Conservation (phyloP, 1,140 invertebrate genomes). For the Drosophila chauvacae region DNA sequence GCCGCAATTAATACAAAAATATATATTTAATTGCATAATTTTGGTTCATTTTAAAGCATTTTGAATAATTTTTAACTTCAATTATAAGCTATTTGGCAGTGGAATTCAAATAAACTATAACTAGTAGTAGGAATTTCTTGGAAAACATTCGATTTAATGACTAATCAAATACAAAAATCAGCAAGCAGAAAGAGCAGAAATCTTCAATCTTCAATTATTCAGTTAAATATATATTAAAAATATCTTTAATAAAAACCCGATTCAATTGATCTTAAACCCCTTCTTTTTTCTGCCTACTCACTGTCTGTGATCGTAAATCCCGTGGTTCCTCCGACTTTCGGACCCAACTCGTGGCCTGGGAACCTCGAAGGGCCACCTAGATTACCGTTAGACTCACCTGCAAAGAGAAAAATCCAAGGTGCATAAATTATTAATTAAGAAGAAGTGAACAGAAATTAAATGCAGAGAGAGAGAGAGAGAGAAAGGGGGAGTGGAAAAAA, state of each 20-base stretch:
- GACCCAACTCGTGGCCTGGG: conserved; percentile 24
- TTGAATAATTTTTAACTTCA: no score
- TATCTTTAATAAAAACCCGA: background rate
- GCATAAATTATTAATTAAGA: conserved; percentile 76
- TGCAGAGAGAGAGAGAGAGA: conserved; percentile 2
- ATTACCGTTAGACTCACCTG: conserved; percentile 75
- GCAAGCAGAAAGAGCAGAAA: no score
- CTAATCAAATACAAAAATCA: no score
- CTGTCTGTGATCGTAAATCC: conserved; percentile 1
- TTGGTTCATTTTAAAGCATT: no score
- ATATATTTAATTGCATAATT: no score
- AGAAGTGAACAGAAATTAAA: conserved; percentile 7
- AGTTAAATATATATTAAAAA: background rate
- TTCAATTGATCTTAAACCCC: background rate
- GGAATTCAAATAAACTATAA: no score
- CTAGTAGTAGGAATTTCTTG: no score
- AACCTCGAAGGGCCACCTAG: conserved; percentile 10
- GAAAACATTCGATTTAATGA: no score
- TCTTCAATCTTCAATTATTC: background rate
- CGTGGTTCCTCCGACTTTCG: background rate
- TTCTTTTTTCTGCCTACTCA: conserved; percentile 13
- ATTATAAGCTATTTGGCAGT: no score
- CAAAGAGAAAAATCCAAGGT: conserved; percentile 41
- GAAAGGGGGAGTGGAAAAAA: no score
- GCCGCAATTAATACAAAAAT: background rate